A percentile compares a stretch with the other conserved stretches of the same genome.
Evolutionary conservation across 2,113 vertebrate genomes (phyloP).

Genomic region (Campylorhamphus procurvoides): DNA sequence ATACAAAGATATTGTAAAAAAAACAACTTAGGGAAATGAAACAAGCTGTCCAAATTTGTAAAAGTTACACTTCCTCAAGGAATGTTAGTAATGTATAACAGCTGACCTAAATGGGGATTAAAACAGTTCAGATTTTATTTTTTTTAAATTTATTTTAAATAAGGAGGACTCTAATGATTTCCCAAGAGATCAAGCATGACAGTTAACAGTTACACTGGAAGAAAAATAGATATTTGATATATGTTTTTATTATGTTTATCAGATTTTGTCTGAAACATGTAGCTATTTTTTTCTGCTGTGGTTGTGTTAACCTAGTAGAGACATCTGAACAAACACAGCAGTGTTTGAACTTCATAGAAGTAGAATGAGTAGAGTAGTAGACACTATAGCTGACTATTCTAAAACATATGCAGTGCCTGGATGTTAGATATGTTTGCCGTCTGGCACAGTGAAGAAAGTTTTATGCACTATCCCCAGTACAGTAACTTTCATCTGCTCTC

Average conservation of each 20-base stretch:
- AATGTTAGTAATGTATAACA: conserved; percentile 57
- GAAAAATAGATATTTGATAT: not conserved
- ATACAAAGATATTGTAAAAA: not conserved
- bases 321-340: not conserved
- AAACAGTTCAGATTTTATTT: not conserved
- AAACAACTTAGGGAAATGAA: conserved; percentile 53
- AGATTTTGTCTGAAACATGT: not conserved
- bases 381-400: not conserved
- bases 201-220: not conserved
- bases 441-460: not conserved
- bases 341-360: not conserved
- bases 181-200: not conserved
- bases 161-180: not conserved
- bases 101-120: conserved; percentile 39
- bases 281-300: not conserved
- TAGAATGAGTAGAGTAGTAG: not conserved
- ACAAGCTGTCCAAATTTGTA: conserved; percentile 42
- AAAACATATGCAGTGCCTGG: not conserved
- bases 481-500: not conserved
- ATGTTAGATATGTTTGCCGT: not conserved
- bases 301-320: not conserved
- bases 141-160: not conserved
- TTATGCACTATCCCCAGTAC: not conserved
- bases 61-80: conserved; percentile 61
- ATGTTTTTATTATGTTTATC: not conserved